phyloP scores from a whole-genome alignment of 1,140 invertebrate genomes.

The Pogonus chalceus region DNA sequence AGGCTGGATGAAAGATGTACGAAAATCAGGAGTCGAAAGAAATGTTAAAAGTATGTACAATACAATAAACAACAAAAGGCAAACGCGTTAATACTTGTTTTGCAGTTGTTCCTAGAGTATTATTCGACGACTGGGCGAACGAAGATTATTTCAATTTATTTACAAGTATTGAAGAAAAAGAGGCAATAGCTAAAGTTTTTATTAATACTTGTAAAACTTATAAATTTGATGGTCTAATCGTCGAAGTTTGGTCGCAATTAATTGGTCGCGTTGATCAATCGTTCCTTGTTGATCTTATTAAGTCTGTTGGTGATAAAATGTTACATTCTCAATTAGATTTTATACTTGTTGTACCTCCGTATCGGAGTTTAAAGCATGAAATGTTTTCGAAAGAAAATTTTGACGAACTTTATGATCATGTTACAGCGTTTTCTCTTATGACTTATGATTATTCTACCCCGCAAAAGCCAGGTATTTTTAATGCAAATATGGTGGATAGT shows the following conservation, averaged over 20 bases:
- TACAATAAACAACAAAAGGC: neutral
- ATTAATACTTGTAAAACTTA: conserved; percentile 50
- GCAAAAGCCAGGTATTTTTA: conserved; percentile 57
- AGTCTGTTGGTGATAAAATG: conserved; percentile 45
- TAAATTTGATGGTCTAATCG: conserved; percentile 74
- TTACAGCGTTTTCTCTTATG: conserved; percentile 86
- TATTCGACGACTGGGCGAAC: conserved; percentile 77
- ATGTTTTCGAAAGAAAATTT: conserved; percentile 71
- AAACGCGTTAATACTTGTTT: conserved; percentile 12
- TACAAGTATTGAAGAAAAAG: conserved; percentile 43
- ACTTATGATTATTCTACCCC: conserved; percentile 88
- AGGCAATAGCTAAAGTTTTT: conserved; percentile 47
- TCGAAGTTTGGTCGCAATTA: conserved; percentile 84
- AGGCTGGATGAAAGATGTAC: conserved; percentile 70
- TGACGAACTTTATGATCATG: conserved; percentile 59
- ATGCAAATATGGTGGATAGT: neutral
- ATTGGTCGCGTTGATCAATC: conserved; percentile 53
- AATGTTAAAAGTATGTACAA: conserved; percentile 36
- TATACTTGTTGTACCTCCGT: conserved; percentile 80
- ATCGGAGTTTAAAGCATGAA: conserved; percentile 51
- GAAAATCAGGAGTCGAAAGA: conserved; percentile 35
- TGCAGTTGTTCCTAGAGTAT: conserved; percentile 68
- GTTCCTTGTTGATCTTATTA: conserved; percentile 50
- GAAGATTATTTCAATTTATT: conserved; percentile 56
- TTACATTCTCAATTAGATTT: conserved; percentile 47